These are phyloP conservation scores for Aromia moschata DNA, from an alignment of 2,888 invertebrate species.

Conservation along the genomic window DNA sequence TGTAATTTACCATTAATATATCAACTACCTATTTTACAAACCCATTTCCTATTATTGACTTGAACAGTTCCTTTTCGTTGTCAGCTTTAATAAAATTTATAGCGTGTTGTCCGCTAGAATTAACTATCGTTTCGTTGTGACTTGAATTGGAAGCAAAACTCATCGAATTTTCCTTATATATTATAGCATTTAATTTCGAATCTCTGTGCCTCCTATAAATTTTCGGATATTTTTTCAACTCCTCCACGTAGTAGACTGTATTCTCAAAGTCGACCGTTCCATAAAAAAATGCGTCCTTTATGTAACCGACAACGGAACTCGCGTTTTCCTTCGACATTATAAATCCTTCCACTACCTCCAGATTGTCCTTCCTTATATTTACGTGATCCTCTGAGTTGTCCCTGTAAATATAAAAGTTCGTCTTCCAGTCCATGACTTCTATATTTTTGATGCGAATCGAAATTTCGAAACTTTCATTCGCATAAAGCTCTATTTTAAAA, in stretches of 20 bases:
- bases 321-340: slow-evolving; percentile 26
- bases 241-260: slow-evolving; percentile 46
- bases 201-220: slow-evolving; percentile 19
- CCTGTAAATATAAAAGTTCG: slow-evolving; percentile 24
- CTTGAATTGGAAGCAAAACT: background rate
- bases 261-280: slow-evolving; percentile 43
- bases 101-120: slow-evolving; percentile 1
- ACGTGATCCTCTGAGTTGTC: slow-evolving; percentile 10
- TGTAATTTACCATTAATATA: slow-evolving; percentile 1
- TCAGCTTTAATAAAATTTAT: slow-evolving; percentile 18
- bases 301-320: slow-evolving; percentile 47
- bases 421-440: slow-evolving; percentile 21
- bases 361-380: background rate
- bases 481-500: background rate
- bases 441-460: slow-evolving; percentile 22
- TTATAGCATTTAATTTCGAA: slow-evolving; percentile 32
- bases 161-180: slow-evolving; percentile 28
- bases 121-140: background rate
- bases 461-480: slow-evolving; percentile 4
- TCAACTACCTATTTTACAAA: slow-evolving; percentile 8
- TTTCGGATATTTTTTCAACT: slow-evolving; percentile 32
- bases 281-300: slow-evolving; percentile 44
- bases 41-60: slow-evolving; percentile 26
- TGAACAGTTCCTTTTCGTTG: slow-evolving; percentile 15
- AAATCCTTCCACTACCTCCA: slow-evolving; percentile 29